Evolutionary conservation across 2,113 vertebrate genomes (phyloP).

Genomic region (Porphyrio hochstetteri): DNA sequence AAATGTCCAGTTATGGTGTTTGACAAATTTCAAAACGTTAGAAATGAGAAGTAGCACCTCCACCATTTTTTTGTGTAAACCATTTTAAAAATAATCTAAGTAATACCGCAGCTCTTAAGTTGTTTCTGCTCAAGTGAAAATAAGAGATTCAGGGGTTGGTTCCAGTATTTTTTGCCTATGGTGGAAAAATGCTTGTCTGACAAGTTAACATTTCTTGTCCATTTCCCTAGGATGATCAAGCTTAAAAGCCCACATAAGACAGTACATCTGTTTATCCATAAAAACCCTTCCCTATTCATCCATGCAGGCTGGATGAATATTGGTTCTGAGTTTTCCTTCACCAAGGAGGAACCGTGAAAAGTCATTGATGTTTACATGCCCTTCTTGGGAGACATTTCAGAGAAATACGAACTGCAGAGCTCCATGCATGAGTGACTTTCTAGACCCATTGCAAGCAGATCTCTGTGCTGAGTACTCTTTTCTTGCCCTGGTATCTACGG

Average conservation of each 20-base stretch:
- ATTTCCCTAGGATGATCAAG: not conserved
- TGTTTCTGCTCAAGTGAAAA: not conserved
- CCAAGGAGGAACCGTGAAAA: not conserved
- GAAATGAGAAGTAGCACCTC: not conserved
- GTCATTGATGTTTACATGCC: not conserved
- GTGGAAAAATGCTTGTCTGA: not conserved
- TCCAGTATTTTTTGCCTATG: not conserved
- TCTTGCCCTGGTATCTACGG: not conserved
- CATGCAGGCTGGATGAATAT: not conserved
- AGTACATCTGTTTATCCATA: not conserved
- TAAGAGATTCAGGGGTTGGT: not conserved
- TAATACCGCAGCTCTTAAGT: not conserved
- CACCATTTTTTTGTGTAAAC: not conserved
- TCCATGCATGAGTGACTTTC: rapidly evolving
- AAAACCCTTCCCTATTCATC: not conserved
- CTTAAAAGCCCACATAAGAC: not conserved
- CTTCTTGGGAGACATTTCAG: not conserved
- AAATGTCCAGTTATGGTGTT: not conserved
- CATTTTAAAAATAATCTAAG: not conserved
- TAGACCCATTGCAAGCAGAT: not conserved
- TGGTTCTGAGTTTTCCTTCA: conserved; percentile 14
- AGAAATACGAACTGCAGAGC: not conserved
- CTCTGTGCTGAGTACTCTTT: not conserved
- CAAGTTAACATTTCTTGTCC: not conserved
- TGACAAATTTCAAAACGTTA: not conserved